These are phyloP conservation scores for Aphaenogaster rudis DNA, from an alignment of 1,140 invertebrate genomes.

Conservation along the genomic window DNA sequence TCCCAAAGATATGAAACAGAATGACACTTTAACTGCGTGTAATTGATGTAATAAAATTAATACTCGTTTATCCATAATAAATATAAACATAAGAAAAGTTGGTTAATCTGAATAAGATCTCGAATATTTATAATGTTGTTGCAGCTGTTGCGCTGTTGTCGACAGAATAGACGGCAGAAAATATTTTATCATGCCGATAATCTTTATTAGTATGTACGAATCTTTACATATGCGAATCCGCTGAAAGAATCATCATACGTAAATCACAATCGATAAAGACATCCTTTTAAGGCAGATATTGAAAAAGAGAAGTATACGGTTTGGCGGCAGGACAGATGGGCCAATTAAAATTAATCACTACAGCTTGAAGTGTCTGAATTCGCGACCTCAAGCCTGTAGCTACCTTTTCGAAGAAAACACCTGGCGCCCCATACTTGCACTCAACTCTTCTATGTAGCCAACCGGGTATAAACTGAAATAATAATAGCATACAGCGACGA, in stretches of 20 bases:
- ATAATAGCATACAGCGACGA: slow-evolving; percentile 33
- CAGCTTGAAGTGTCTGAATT: slow-evolving; percentile 14
- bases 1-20: neutral
- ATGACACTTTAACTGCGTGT: neutral
- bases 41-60: slow-evolving; percentile 22
- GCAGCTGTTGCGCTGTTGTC: neutral
- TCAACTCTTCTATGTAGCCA: neutral
- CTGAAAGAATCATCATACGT: slow-evolving; percentile 45
- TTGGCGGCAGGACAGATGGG: slow-evolving; percentile 14
- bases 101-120: neutral
- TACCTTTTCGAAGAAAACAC: slow-evolving; percentile 44
- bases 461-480: slow-evolving; percentile 42
- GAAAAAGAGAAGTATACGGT: slow-evolving; percentile 39
- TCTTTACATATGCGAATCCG: slow-evolving; percentile 34
- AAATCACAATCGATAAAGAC: slow-evolving; percentile 65
- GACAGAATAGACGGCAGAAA: neutral
- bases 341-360: slow-evolving; percentile 69
- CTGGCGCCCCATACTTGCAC: slow-evolving; percentile 26
- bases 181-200: slow-evolving; percentile 23
- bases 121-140: slow-evolving; percentile 34
- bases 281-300: slow-evolving; percentile 29
- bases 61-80: neutral
- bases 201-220: neutral
- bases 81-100: neutral
- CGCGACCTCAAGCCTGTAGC: neutral